A percentile compares a stretch with the other conserved stretches of the same genome.
phyloP scores from a whole-genome alignment of 2,888 invertebrate genomes.

The Oasisia sp. region DNA sequence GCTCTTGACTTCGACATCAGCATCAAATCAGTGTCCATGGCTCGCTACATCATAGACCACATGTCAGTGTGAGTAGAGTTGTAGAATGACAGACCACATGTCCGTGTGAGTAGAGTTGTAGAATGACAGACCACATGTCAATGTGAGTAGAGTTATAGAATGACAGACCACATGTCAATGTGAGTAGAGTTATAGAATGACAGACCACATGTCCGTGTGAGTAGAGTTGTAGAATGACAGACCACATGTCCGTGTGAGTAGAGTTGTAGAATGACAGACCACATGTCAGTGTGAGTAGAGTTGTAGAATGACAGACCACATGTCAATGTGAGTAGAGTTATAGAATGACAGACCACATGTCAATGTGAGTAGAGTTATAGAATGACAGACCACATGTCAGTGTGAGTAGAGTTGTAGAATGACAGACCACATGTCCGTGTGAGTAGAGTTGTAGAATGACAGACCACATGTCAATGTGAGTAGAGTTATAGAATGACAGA shows the following conservation, averaged over 20 bases:
- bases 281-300: neutral
- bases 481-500: neutral
- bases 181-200: neutral
- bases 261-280: neutral
- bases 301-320: neutral
- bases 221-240: neutral
- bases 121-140: neutral
- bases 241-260: neutral
- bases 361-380: neutral
- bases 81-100: neutral
- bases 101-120: neutral
- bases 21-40: conserved; percentile 81
- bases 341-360: neutral
- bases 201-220: neutral
- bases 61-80: conserved; percentile 67
- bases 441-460: neutral
- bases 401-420: neutral
- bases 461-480: neutral
- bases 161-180: neutral
- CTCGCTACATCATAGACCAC: conserved; percentile 78
- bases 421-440: neutral
- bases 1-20: conserved; percentile 80
- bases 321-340: neutral
- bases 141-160: neutral
- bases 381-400: neutral